Evolutionary conservation across 2,113 vertebrate genomes (phyloP), one percentile per base, ranked within the genome.

Genomic region (Cricetomys ansorgei): DNA sequence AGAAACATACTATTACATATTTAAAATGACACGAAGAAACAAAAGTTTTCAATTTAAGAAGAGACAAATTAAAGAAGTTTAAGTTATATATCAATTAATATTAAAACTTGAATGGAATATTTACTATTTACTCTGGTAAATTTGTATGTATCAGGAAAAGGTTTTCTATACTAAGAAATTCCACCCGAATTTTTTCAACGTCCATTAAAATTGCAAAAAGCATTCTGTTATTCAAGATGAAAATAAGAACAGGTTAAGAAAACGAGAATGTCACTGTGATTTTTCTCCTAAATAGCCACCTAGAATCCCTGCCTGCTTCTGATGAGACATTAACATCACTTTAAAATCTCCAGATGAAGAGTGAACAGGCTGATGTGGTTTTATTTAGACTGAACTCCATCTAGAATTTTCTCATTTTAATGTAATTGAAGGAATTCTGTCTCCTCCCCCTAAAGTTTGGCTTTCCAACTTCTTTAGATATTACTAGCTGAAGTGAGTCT

Each of bases 51-150:
- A 57, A 40, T 72, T 91, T 92, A 43, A 76, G 48, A 92, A 81
- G 48, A 83, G 7, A 53, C 77, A 48, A 55, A 37, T 25, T 86
- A 31, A 43, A 40, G 53, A 34, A 31, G 31, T 72, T 80, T 92
- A 55, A 7, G 21, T 88, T 27, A 85, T 69, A 67, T 95, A 80
- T 45, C 23, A 59, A 43, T 15, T 48, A 73, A n/a, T 92, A 67
- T 85, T n/a, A 86, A 92, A 92, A 81, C 67, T 69, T 55, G n/a
- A 70, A 81, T 19, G 75, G 37, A 43, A n/a, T n/a, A n/a, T n/a
- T n/a, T n/a, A n/a, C n/a, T n/a, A n/a, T n/a, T n/a, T n/a, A n/a
- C 15, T 57, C 48, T 62, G 25, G 9, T 75, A 86, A 79, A 88
- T 53, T 55, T 89, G 48, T 23, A 40, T 70, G 94, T 94, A n/a